phyloP scores from a whole-genome alignment of 2,797 vertebrate species.

The Falco naumanni region DNA sequence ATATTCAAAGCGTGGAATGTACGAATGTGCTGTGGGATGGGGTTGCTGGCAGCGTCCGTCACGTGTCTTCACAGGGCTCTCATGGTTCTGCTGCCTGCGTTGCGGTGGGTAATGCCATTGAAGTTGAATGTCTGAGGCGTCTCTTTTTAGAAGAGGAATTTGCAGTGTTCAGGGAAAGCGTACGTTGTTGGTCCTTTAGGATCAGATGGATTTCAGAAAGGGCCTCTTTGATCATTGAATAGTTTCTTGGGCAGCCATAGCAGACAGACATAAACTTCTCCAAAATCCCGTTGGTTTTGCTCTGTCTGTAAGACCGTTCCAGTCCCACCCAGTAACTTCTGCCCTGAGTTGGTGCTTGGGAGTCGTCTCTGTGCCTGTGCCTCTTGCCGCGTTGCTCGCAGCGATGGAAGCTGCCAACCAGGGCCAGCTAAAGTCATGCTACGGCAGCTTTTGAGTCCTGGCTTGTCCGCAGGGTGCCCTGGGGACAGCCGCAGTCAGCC shows the following conservation, averaged over 20 bases:
- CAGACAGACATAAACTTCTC: background rate
- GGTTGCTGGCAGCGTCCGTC: background rate
- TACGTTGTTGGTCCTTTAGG: background rate
- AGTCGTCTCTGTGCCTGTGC: background rate
- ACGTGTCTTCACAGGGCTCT: background rate
- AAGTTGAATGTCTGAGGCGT: background rate
- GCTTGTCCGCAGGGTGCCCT: rapidly evolving
- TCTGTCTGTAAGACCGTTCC: background rate
- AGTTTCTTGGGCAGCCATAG: background rate
- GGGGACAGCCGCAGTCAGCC: background rate
- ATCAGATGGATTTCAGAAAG: background rate
- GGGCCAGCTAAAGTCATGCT: background rate
- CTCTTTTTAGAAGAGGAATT: background rate
- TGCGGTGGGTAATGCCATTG: background rate
- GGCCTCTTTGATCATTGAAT: background rate
- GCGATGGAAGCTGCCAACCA: background rate
- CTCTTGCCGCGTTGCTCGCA: background rate
- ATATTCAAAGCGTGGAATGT: background rate
- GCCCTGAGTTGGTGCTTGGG: no score
- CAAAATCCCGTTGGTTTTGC: background rate
- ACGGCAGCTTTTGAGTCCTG: background rate
- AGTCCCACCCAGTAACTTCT: background rate
- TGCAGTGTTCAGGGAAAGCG: background rate
- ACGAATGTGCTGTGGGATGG: background rate
- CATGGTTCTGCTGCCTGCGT: background rate